Conservation (phyloP, 2,113 vertebrate genomes). For the Brienomyrus brachyistius region DNA sequence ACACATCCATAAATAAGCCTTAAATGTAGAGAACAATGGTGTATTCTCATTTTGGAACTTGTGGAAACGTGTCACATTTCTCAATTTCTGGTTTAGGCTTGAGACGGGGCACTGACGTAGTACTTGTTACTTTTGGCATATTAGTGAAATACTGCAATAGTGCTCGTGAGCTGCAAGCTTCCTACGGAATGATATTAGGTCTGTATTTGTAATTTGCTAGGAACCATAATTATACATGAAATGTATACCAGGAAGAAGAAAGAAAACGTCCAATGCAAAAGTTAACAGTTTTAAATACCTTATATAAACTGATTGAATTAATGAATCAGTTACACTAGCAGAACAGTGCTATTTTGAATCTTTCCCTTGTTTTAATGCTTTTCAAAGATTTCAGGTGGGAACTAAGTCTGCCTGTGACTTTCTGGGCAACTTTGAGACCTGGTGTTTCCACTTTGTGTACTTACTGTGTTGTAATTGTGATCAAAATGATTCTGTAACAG, state of each 20-base stretch:
- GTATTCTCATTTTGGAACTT: background rate
- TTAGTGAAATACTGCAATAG: background rate
- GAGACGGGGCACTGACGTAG: background rate
- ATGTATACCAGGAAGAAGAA: background rate
- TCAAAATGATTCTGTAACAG: background rate
- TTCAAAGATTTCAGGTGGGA: background rate
- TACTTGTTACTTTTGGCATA: background rate
- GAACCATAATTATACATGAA: background rate
- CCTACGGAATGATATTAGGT: background rate
- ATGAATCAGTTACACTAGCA: background rate
- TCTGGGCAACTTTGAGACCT: background rate
- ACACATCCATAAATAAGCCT: background rate
- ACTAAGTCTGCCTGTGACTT: background rate
- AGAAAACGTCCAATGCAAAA: background rate
- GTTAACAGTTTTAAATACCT: background rate
- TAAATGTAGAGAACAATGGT: background rate
- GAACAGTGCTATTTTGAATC: background rate
- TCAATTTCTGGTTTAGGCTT: background rate
- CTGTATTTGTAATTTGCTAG: background rate
- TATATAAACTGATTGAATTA: background rate
- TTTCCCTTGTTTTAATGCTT: background rate
- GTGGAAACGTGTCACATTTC: background rate
- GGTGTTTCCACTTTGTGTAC: background rate
- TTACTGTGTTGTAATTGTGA: background rate
- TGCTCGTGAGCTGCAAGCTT: background rate